These are phyloP conservation scores for Dicranocentrus wangi DNA, from an alignment of 2,888 invertebrate species.

Conservation along the genomic window DNA sequence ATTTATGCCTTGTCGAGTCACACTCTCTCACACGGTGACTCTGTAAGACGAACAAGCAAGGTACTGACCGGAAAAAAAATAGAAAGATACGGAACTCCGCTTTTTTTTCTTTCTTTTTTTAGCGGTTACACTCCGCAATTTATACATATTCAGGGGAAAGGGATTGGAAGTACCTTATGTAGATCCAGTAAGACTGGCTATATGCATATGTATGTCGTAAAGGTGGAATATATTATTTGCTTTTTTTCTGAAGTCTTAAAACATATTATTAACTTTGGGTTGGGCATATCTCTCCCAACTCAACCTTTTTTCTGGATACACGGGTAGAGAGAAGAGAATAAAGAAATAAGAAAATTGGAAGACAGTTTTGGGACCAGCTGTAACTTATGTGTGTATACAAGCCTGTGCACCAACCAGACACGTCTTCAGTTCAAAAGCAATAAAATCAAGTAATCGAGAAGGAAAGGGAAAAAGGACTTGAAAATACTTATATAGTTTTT, in stretches of 20 bases:
- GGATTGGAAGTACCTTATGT: too few species aligned
- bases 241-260: not conserved
- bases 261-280: too few species aligned
- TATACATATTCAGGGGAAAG: not conserved
- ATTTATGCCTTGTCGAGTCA: conserved; percentile 19
- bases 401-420: not conserved
- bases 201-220: conserved; percentile 2
- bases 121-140: not conserved
- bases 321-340: not conserved
- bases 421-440: conserved; percentile 22
- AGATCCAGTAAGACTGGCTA: not conserved
- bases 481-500: too few species aligned
- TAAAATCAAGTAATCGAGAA: conserved; percentile 25
- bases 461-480: not conserved
- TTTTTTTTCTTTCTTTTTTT: conserved; percentile 5
- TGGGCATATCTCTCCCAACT: too few species aligned
- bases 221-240: not conserved
- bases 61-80: conserved; percentile 5
- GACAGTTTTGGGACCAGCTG: conserved; percentile 11
- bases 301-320: not conserved
- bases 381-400: conserved; percentile 11
- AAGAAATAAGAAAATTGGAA: conserved; percentile 8
- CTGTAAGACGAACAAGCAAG: too few species aligned
- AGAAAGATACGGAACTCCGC: not conserved
- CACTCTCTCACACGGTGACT: not conserved